Percentiles rank a stretch among this genome's conserved stretches.
Conservation (phyloP, 2,113 vertebrate genomes). For the Hepsetus odoe region DNA sequence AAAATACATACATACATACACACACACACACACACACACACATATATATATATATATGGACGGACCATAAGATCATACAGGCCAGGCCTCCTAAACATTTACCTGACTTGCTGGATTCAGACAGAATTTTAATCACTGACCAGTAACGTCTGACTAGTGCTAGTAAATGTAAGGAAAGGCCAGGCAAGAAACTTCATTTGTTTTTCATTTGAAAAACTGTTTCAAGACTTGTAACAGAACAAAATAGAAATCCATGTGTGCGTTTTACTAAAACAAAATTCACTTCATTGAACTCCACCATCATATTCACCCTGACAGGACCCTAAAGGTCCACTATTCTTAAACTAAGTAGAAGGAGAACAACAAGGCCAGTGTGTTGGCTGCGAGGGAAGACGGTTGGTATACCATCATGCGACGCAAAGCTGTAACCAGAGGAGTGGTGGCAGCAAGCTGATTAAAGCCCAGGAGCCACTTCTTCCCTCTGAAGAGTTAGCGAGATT, state of each 20-base stretch:
- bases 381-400: constrained; percentile 15
- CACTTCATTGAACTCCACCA: neutral
- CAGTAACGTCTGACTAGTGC: neutral
- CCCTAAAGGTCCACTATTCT: neutral
- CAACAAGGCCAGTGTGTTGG: neutral
- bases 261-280: neutral
- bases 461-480: constrained; percentile 29
- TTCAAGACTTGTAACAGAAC: neutral
- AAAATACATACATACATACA: no score
- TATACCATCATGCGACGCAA: neutral
- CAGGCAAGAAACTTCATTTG: neutral
- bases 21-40: no score
- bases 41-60: no score
- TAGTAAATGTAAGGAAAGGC: neutral
- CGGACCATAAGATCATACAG: no score
- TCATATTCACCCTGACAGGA: neutral
- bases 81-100: no score
- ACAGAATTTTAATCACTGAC: neutral
- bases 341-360: neutral
- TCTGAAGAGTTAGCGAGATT: constrained; percentile 69
- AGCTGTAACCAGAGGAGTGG: constrained; percentile 26
- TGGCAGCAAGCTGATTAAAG: constrained; percentile 27
- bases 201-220: neutral
- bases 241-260: neutral
- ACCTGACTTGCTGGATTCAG: no score